phyloP scores from a whole-genome alignment of 2,797 vertebrate species.

The Ctenopoma multispine region DNA sequence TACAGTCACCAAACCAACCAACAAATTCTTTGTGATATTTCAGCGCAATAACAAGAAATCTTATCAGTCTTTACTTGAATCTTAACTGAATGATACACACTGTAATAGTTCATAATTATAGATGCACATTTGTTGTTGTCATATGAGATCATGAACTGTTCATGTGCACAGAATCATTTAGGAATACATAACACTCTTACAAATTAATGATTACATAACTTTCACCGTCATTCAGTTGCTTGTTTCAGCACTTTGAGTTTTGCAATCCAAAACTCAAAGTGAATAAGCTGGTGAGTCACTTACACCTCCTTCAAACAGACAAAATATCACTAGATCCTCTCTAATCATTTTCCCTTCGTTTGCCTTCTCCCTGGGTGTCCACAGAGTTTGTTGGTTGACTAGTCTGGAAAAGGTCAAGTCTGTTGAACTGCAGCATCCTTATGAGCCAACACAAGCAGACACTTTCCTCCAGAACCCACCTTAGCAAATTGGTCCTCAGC shows the following conservation, averaged over 20 bases:
- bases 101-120: no score
- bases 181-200: no score
- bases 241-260: neutral
- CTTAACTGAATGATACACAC: no score
- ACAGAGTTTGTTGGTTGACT: slow-evolving; percentile 51
- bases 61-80: no score
- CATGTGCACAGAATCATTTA: no score
- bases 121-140: no score
- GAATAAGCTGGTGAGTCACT: slow-evolving; percentile 25
- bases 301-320: slow-evolving; percentile 23
- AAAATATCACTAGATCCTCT: slow-evolving; percentile 22
- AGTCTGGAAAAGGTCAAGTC: slow-evolving; percentile 64
- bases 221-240: neutral
- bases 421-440: slow-evolving; percentile 36
- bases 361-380: slow-evolving; percentile 68
- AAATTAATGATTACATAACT: no score
- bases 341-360: slow-evolving; percentile 40
- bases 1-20: no score
- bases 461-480: slow-evolving; percentile 53
- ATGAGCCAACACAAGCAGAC: slow-evolving; percentile 66
- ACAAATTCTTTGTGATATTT: no score
- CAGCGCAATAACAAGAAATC: no score
- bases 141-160: neutral
- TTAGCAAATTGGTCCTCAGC: slow-evolving; percentile 50
- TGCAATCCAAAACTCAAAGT: neutral